Base-by-base conservation (phyloP, 2,888 invertebrate species). In the Andrena praecox region DNA sequence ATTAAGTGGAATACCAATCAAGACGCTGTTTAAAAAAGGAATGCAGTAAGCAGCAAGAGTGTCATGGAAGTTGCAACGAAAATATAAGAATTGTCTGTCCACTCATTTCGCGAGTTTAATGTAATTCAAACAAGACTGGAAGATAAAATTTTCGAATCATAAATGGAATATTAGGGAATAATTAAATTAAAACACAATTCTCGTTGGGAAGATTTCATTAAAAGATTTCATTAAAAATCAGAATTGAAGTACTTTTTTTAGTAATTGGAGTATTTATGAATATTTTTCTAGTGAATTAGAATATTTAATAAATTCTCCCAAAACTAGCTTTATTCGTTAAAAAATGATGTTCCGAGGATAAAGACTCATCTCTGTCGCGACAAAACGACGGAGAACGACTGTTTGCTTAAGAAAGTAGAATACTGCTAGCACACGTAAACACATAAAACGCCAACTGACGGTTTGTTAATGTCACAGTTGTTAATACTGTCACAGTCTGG, bases 381-480 rank as follows among this genome's bases (percentile, higher is more conserved):
- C 24, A 16, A 27, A 16, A n/a, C 16, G 4, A n/a, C 8, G n/a
- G 2, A 10, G 5, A 31, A 31, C 8, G 16, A 59, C 27, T 50
- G 48, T 66, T 73, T 66, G 12, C n/a, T 33, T n/a, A 24, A n/a
- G 67, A 35, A 24, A 70, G 27, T 31, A 48, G 52, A 63, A 63
- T 24, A 50, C 20, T 2, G 54, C 20, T 12, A n/a, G 2, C 27
- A 29, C 50, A 68, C 59, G 66, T 77, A 77, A 70, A 54, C 77
- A 50, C 16, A 66, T 71, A 48, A 74, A 70, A 42, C 50, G 35
- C 20, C 54, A 66, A 69, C 67, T 56, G 74, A 7, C 27, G 71
- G 68, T 52, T 77, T 68, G 74, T 77, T 81, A 74, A 68, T 68
- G 59, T 68, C 59, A 59, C 74, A 68, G 54, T 83, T 75, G 73